Evolutionary conservation across 2,888 invertebrate species (phyloP), one percentile per base, ranked within the genome.

Genomic region (Craniophora ligustri): DNA sequence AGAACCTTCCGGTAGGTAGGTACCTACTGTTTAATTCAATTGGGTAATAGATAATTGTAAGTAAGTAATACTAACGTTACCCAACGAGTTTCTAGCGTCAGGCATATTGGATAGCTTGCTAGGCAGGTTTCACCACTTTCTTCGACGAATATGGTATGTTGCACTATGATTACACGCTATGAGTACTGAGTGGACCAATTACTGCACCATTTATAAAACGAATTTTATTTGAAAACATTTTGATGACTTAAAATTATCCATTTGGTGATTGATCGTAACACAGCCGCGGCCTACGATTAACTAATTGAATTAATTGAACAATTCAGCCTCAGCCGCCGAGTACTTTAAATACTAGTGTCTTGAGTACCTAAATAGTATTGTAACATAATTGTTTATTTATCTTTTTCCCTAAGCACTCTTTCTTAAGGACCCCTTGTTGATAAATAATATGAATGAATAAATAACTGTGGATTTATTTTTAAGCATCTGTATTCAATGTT

Each of bases 91-190:
- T 68, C 69, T 68, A 68, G 5, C 10, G 40, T 14, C 47, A 11
- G 31, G 19, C 16, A 47, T 68, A 63, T 38, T 45, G 18, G 44
- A 41, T 47, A 47, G 47, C 56, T 61, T 14, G 56, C 44, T 21
- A 13, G 19, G 30, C 69, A 34, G 69, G 64, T 64, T 64, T 68
- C 56, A 55, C 64, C 16, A 68, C 64, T 64, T 64, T 64, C 64
- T 48, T 48, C 31, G 5, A 38, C 63, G 26, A 18, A 19, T 68
- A 68, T 28, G 13, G 32, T 55, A 44, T 54, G 32, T 30, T 38
- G 32, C 45, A 68, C 40, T 42, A 16, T 32, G 32, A 63, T 55
- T 45, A 18, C 69, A 21, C 31, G 40, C 31, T 30, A 40, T 45
- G n/a, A 5, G 26, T 23, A 36, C 21, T 34, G 19, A 36, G 21